A percentile compares a stretch with the other conserved stretches of the same genome.
Evolutionary conservation across 1,140 invertebrate species (phyloP).

Genomic region (Diorhabda elongata): DNA sequence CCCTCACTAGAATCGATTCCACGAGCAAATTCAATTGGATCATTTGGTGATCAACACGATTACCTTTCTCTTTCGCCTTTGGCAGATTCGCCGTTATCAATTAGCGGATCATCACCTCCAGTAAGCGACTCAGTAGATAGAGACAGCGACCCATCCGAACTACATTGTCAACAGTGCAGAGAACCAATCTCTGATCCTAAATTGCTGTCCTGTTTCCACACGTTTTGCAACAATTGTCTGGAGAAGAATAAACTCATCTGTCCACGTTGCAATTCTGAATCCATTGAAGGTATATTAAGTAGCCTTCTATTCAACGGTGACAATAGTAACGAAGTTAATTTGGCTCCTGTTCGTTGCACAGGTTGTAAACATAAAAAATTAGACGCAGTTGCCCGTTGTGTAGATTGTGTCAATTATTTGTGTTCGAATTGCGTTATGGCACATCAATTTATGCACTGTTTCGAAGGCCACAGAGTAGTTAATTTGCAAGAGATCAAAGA

Average conservation of each 20-base stretch:
- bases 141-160: constrained; percentile 50
- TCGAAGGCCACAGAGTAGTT: constrained; percentile 89
- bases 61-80: constrained; percentile 56
- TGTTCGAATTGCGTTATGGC: constrained; percentile 96
- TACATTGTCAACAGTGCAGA: constrained; percentile 77
- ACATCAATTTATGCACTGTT: constrained; percentile 98
- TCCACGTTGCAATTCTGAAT: constrained; percentile 74
- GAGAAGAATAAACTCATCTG: constrained; percentile 81
- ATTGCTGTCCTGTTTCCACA: constrained; percentile 77
- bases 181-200: constrained; percentile 70
- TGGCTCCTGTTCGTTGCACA: constrained; percentile 66
- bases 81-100: constrained; percentile 69
- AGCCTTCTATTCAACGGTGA: constrained; percentile 61
- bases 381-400: constrained; percentile 84
- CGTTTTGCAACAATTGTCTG: constrained; percentile 75
- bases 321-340: constrained; percentile 44
- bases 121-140: constrained; percentile 70
- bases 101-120: constrained; percentile 76
- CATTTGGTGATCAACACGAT: constrained; percentile 64
- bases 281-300: constrained; percentile 60
- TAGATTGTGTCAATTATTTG: constrained; percentile 91
- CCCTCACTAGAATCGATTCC: constrained; percentile 84
- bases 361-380: constrained; percentile 83
- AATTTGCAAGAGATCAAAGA: constrained; percentile 66
- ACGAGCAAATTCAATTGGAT: constrained; percentile 84